Evolutionary conservation across 2,888 invertebrate species (phyloP).

Genomic region (Pollenia amentaria): DNA sequence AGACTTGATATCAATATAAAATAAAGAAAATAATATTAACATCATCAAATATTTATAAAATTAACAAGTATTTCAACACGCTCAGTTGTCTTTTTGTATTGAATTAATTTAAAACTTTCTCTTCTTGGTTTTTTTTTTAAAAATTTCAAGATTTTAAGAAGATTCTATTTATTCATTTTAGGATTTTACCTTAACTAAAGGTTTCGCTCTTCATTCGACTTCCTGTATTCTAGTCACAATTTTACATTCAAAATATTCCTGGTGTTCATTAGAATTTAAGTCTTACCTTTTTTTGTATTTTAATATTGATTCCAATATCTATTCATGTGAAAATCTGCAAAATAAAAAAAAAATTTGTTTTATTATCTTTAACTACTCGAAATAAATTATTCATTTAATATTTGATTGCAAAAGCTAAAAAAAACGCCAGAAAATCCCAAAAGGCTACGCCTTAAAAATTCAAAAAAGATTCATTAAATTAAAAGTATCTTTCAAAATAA

Average conservation of each 20-base stretch:
- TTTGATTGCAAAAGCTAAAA: constrained; percentile 21
- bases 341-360: constrained; percentile 46
- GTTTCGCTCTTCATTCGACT: not conserved
- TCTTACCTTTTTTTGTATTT: constrained; percentile 46
- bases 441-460: constrained; percentile 62
- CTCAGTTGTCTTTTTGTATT: no score
- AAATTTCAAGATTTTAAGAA: no score
- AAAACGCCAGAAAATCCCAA: constrained; percentile 29
- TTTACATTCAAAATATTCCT: not conserved
- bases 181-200: not conserved
- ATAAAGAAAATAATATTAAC: no score
- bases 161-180: not conserved
- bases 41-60: no score
- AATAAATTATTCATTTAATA: constrained; percentile 61
- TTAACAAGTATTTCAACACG: no score
- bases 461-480: constrained; percentile 36
- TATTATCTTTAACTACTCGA: constrained; percentile 23
- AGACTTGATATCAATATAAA: no score
- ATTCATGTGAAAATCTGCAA: constrained; percentile 42
- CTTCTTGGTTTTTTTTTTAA: no score
- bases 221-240: not conserved
- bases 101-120: no score
- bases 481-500: constrained; percentile 34
- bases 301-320: not conserved
- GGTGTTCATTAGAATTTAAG: not conserved